These are phyloP conservation scores for Suricata suricatta DNA, from an alignment of 2,113 vertebrate genomes.

Conservation along the genomic window DNA sequence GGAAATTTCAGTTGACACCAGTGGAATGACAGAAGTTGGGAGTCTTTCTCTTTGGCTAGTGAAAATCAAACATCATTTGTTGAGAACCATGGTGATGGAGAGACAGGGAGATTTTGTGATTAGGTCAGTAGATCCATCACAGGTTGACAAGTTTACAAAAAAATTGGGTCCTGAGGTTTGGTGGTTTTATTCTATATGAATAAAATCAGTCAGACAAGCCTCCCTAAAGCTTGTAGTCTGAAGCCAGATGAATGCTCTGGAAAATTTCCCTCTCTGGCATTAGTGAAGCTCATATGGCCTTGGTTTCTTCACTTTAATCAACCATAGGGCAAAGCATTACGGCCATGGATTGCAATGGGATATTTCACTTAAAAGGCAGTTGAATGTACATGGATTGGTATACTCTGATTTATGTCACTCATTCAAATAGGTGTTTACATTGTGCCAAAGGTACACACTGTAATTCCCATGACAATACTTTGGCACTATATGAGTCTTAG, in stretches of 20 bases:
- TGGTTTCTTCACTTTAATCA: background rate
- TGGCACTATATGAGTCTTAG: background rate
- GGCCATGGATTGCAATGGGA: background rate
- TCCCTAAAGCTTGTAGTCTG: background rate
- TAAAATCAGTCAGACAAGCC: background rate
- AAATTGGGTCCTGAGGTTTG: background rate
- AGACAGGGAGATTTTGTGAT: background rate
- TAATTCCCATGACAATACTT: background rate
- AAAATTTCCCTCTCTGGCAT: background rate
- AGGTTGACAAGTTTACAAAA: background rate
- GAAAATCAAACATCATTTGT: background rate
- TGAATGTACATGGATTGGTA: background rate
- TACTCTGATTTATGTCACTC: background rate
- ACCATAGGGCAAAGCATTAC: background rate
- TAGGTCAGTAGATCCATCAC: background rate
- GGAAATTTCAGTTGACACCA: background rate
- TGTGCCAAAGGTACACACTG: background rate
- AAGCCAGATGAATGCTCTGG: background rate
- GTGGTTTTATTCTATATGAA: background rate
- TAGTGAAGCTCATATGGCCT: background rate
- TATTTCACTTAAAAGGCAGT: background rate
- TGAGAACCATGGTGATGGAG: background rate
- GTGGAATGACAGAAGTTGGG: background rate
- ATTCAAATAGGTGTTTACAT: background rate
- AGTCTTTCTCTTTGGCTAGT: background rate